Conservation (phyloP, 2,888 invertebrate genomes). For the Physocephala rufipes region DNA sequence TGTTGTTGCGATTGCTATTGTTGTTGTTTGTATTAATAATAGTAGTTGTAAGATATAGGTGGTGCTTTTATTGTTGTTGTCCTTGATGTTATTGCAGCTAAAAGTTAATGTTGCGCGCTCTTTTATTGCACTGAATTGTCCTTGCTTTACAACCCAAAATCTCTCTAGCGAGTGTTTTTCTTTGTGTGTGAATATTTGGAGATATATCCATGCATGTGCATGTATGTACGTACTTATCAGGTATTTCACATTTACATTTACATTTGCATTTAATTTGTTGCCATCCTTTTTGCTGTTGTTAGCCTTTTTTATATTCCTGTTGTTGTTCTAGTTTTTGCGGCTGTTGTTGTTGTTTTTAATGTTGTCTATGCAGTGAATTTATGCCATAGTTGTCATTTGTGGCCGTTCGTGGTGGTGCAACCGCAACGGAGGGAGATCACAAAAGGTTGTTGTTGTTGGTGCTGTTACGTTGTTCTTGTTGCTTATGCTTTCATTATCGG, state of each 20-base stretch:
- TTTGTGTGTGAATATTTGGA: background rate
- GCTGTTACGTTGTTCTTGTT: constrained; percentile 4
- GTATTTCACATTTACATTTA: constrained; percentile 30
- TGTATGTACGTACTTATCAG: constrained; percentile 21
- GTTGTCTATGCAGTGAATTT: background rate
- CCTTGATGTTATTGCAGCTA: constrained; percentile 42
- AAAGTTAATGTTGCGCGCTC: constrained; percentile 28
- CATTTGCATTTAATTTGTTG: constrained; percentile 32
- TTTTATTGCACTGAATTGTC: constrained; percentile 24
- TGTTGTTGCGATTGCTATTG: constrained; percentile 35
- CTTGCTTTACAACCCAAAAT: background rate
- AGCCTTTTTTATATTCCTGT: constrained; percentile 36
- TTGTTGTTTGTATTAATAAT: constrained; percentile 30
- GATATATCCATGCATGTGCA: constrained; percentile 9
- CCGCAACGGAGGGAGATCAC: too few relatives aligned
- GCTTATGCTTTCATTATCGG: background rate
- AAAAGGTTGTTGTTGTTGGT: background rate
- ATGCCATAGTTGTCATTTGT: too few relatives aligned
- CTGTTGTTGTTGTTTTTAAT: background rate
- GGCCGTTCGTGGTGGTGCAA: too few relatives aligned
- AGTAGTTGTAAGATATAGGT: constrained; percentile 35
- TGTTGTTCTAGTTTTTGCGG: background rate
- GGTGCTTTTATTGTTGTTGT: constrained; percentile 31
- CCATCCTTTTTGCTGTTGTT: constrained; percentile 44
- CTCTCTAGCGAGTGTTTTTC: background rate